Evolutionary conservation across 2,888 invertebrate species (phyloP), one percentile per base, ranked within the genome.

Genomic region (Diogma glabrata): DNA sequence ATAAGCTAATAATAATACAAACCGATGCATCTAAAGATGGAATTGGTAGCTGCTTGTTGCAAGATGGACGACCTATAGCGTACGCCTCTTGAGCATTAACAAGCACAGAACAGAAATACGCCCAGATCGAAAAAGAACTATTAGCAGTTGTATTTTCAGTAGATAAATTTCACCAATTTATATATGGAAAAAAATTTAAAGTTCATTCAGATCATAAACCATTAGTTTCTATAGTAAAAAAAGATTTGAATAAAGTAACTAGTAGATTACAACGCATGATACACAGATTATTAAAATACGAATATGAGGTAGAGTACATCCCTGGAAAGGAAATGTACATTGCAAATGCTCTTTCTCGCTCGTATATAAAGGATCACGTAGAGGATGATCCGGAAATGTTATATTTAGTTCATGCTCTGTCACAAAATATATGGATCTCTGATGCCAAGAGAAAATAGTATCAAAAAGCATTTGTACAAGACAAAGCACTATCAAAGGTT

Each of bases 11-110:
- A 10, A 51, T 38, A n/a, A 5, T 54, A 19, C 58, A 57, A 14
- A 40, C 51, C 14, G 45, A 54, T 17, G 53, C 52, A 22, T 56
- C 54, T 36, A 40, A 36, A 46, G 17, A 24, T 38, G 54, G 50
- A 2, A 17, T 56, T 17, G 56, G 54, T 5, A 24, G 51, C 16
- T 40, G 45, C 10, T 26, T 56, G 10, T 14, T 53, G 17, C 54
- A 56, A 43, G 20, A 53, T 7, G 28, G 30, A 9, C 33, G 14
- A 12, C 53, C 52, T 9, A 28, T 55, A 22, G 12, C 57, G 1
- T 62, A 59, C 57, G 55, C 57, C 36, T 61, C 61, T 3, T 52
- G 59, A 24, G 53, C 52, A 22, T 50, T 60, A 36, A 60, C 60
- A 23, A 57, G 57, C 24, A 56, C 55, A 20, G 58, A 63, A 53